Conservation (phyloP, 2,113 vertebrate species). For the Phocoena sinus region DNA sequence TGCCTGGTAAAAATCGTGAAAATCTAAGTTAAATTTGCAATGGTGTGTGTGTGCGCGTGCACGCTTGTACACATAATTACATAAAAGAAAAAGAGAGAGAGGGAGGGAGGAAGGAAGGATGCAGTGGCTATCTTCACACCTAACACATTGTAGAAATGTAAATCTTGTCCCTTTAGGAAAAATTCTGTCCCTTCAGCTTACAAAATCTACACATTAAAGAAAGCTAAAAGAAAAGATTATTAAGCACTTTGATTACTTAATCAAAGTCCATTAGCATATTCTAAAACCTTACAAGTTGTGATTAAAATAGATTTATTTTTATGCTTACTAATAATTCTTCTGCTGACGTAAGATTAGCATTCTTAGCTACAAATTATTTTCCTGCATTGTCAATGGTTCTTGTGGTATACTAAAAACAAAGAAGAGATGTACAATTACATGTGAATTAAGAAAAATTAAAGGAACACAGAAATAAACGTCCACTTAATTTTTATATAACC, state of each 20-base stretch:
- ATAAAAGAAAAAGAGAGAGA: not conserved
- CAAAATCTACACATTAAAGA: conserved; percentile 11
- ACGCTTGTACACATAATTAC: not conserved
- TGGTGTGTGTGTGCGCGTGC: not conserved
- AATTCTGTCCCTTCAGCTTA: not conserved
- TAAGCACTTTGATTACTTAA: conserved; percentile 35
- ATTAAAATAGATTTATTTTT: conserved; percentile 47
- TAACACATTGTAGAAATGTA: not conserved
- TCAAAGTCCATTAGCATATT: conserved; percentile 14
- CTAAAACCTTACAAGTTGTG: conserved; percentile 7
- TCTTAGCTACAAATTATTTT: conserved; percentile 19
- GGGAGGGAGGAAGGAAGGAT: not conserved
- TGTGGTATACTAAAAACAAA: not conserved
- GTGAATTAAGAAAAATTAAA: conserved; percentile 23
- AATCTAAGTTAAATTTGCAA: not conserved
- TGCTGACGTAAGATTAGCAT: conserved; percentile 11
- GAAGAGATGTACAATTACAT: not conserved
- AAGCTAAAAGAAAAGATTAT: conserved; percentile 17
- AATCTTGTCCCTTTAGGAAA: not conserved
- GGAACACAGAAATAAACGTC: not conserved
- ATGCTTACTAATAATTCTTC: conserved; percentile 23
- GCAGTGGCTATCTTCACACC: not conserved
- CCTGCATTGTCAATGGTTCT: not conserved
- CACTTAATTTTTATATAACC: not conserved
- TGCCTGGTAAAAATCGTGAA: not conserved